phyloP scores from a whole-genome alignment of 2,797 vertebrate genomes.

The Mareca strepera region DNA sequence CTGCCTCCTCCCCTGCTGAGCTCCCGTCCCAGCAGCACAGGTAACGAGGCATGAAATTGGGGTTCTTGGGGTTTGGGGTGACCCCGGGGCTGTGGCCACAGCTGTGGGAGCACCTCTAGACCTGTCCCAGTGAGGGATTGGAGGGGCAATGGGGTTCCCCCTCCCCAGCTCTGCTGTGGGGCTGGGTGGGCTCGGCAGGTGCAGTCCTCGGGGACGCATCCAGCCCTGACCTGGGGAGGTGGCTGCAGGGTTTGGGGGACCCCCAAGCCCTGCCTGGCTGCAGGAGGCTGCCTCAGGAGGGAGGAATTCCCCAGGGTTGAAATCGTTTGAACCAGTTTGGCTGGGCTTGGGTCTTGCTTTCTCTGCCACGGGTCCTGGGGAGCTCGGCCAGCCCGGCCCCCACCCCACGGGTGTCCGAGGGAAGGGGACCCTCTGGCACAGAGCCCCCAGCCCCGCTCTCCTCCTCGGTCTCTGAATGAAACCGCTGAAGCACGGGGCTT shows the following conservation, averaged over 20 bases:
- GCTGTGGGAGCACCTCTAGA: neutral
- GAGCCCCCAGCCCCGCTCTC: rapidly evolving
- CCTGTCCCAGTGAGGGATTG: rapidly evolving
- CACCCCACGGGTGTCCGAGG: rapidly evolving
- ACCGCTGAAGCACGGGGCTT: neutral
- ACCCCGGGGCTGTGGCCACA: rapidly evolving
- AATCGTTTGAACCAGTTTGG: rapidly evolving
- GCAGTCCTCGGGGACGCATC: rapidly evolving
- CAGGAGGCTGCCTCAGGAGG: rapidly evolving
- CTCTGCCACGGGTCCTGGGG: neutral
- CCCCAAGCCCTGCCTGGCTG: rapidly evolving
- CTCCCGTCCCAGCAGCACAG: neutral
- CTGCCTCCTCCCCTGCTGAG: rapidly evolving
- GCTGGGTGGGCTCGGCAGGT: neutral
- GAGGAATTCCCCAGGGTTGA: neutral
- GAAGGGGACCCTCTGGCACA: neutral
- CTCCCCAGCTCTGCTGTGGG: no score
- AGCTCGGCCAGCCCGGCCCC: neutral
- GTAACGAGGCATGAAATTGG: rapidly evolving
- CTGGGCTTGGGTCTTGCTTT: neutral
- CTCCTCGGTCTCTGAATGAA: neutral
- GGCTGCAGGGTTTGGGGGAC: neutral
- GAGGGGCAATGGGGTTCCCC: rapidly evolving
- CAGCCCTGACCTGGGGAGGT: rapidly evolving
- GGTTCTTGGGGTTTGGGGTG: neutral